Base-by-base conservation (phyloP, 2,113 vertebrate genomes). In the Regulus satrapa region DNA sequence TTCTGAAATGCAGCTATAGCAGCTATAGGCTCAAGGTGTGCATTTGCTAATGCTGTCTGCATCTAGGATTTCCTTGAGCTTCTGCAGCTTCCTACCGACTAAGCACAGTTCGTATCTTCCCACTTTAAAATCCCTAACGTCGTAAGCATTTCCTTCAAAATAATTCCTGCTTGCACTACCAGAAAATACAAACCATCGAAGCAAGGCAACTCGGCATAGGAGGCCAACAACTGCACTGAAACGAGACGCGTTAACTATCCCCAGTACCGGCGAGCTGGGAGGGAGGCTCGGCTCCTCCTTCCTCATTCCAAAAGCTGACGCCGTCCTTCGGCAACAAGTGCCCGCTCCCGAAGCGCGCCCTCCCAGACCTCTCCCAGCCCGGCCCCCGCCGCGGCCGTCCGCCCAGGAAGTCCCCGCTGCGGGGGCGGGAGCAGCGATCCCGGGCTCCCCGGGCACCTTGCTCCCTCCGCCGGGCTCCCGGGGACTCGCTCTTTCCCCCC, bases 341-440 rank as follows among this genome's bases (percentile, higher is more conserved):
- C 24, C 41, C 59, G 1, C 0, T 18, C 5, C 59, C 55, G 7
- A 7, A 8, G 36, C n/a, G 0, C 1, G 45, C 14, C 52, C 55
- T 3, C 18, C 59, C 6, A 31, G 20, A 18, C 2, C 55, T 40
- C 48, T 8, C 2, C 19, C 23, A 21, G 2, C 8, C 51, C 1
- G 17, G 67, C 4, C 10, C 46, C 3, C 0, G 48, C 76, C 12
- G 2, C 40, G 28, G 40, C 5, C 72, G 31, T 13, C 92, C 56
- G 59, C 38, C 68, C 80, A 73, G 80, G 90, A 93, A 95, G 77
- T 66, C 17, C 46, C 68, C 64, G 73, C 18, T 4, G 54, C 62
- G 40, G 5, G 11, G 48, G n/a, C 49, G 32, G 31, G 69, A 85
- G 74, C 78, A 25, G 46, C 24, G 18, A 20, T 6, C 2, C 15